Evolutionary conservation across 2,113 vertebrate species (phyloP).

Genomic region (Takifugu flavidus): DNA sequence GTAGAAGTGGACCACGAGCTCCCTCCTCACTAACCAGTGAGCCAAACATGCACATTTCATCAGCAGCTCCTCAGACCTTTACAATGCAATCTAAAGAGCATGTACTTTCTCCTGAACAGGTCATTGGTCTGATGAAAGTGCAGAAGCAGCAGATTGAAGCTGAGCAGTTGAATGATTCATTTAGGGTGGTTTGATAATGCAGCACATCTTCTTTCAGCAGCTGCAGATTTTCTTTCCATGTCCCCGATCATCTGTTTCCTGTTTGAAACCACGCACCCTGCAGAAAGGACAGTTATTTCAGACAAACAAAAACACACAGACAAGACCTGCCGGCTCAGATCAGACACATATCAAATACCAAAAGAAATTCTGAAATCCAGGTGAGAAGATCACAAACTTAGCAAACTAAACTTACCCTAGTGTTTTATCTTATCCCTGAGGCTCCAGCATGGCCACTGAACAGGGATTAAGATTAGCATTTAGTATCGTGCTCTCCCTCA

Average conservation of each 20-base stretch:
- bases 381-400: slow-evolving; percentile 5
- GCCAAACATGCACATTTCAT: slow-evolving; percentile 80
- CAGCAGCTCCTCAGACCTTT: slow-evolving; percentile 69
- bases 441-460: too few species aligned
- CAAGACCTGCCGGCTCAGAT: slow-evolving; percentile 39
- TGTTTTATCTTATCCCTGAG: too few species aligned
- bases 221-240: slow-evolving; percentile 9
- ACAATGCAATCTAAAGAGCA: slow-evolving; percentile 41
- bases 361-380: slow-evolving; percentile 22
- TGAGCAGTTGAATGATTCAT: slow-evolving; percentile 33
- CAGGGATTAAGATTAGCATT: too few species aligned
- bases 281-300: slow-evolving; percentile 32
- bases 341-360: slow-evolving; percentile 22
- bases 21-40: slow-evolving; percentile 66
- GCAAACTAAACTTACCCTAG: too few species aligned
- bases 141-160: slow-evolving; percentile 26
- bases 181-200: slow-evolving; percentile 20
- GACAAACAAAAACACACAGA: slow-evolving; percentile 8
- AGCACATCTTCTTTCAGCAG: slow-evolving; percentile 22
- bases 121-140: slow-evolving; percentile 25
- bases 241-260: not conserved
- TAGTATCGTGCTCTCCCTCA: too few species aligned
- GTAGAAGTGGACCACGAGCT: slow-evolving; percentile 76
- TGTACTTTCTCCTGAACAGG: slow-evolving; percentile 36
- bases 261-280: slow-evolving; percentile 26